Conservation (phyloP, 2,113 vertebrate genomes). For the Corythaixoides concolor region DNA sequence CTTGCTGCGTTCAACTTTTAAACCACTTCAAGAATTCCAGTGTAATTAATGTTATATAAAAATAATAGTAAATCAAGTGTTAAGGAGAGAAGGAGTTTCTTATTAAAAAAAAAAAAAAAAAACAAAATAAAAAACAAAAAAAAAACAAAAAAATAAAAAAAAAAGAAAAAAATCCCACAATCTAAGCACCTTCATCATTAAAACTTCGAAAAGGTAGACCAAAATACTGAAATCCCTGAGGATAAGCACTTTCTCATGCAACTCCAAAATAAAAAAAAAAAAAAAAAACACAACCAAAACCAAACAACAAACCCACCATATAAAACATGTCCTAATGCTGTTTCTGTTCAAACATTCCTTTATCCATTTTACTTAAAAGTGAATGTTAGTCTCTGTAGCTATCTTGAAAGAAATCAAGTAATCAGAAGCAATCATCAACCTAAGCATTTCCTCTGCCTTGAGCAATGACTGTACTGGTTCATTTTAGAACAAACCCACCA, state of each 20-base stretch:
- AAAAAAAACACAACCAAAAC: too few species aligned
- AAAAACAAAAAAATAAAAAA: too few species aligned
- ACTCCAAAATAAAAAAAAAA: background rate
- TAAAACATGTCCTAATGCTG: background rate
- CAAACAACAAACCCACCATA: background rate
- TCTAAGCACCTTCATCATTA: background rate
- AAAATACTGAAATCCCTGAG: background rate
- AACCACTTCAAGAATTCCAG: background rate
- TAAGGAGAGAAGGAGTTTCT: background rate
- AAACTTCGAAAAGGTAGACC: background rate
- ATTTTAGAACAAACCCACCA: constrained; percentile 54
- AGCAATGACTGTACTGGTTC: constrained; percentile 50
- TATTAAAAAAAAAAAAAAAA: background rate
- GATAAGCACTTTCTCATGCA: background rate
- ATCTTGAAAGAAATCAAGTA: constrained; percentile 52
- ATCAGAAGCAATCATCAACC: constrained; percentile 48
- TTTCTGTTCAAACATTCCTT: background rate
- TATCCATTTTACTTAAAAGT: background rate
- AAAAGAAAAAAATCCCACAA: background rate
- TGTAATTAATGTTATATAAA: background rate
- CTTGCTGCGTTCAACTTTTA: background rate
- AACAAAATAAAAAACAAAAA: too few species aligned
- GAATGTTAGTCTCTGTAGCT: background rate
- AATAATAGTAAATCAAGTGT: background rate
- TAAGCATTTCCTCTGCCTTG: constrained; percentile 59